Percentiles rank a stretch among this genome's conserved stretches.
These are phyloP conservation scores for Catonia carolina DNA, from an alignment of 2,888 invertebrate species.

Conservation along the genomic window DNA sequence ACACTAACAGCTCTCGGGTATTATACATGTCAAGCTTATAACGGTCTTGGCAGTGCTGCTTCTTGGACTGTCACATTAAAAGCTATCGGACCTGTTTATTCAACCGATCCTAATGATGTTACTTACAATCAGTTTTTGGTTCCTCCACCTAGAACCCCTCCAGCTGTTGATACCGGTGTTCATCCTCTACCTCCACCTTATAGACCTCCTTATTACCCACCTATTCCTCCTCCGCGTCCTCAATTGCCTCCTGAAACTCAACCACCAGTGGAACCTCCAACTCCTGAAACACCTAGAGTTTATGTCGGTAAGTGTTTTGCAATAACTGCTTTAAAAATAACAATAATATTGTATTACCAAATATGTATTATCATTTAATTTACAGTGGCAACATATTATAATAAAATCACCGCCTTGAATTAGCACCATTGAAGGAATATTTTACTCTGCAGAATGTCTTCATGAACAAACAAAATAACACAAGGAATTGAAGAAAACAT, in stretches of 20 bases:
- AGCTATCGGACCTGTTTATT: constrained; percentile 62
- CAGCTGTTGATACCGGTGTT: constrained; percentile 39
- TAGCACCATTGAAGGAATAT: too few species aligned
- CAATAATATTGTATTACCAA: not conserved
- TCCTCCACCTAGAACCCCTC: constrained; percentile 45
- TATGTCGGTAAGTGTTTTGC: constrained; percentile 27
- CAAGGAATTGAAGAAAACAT: too few species aligned
- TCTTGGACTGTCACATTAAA: constrained; percentile 68
- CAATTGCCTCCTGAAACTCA: constrained; percentile 33
- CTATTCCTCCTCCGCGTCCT: constrained; percentile 33
- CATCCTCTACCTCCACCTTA: constrained; percentile 37
- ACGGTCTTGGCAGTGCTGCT: constrained; percentile 68
- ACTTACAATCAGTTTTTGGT: constrained; percentile 56
- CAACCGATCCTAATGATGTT: constrained; percentile 48
- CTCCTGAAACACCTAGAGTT: constrained; percentile 16
- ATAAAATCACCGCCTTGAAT: too few species aligned
- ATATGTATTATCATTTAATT: too few species aligned
- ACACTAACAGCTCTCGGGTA: constrained; percentile 67
- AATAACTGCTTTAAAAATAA: not conserved
- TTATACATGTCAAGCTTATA: constrained; percentile 87
- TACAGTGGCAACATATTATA: too few species aligned
- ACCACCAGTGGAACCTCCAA: constrained; percentile 30
- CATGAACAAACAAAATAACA: too few species aligned
- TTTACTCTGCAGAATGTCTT: too few species aligned
- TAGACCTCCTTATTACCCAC: constrained; percentile 41